phyloP scores from a whole-genome alignment of 2,797 vertebrate genomes.

The Pipistrellus pygmaeus region DNA sequence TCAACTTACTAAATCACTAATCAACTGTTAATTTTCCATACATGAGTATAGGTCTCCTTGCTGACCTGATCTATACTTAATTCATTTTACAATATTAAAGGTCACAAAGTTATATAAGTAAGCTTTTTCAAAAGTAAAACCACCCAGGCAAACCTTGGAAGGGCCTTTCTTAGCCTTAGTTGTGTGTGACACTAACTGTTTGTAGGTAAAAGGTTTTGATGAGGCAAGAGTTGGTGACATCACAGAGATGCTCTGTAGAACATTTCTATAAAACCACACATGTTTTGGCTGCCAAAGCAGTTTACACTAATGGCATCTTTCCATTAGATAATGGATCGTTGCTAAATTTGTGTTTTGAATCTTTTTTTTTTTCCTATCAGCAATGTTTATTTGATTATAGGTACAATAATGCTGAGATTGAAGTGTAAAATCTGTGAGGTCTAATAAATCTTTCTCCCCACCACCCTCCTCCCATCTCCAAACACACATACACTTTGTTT shows the following conservation, averaged over 20 bases:
- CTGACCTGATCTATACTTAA: not conserved
- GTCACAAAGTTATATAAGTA: not conserved
- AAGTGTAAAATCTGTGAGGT: not conserved
- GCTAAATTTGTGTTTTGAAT: slow-evolving; percentile 14
- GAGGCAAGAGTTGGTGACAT: not conserved
- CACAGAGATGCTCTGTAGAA: not conserved
- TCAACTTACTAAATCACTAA: not conserved
- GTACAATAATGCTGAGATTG: not conserved
- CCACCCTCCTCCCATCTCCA: not conserved
- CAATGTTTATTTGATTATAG: not conserved
- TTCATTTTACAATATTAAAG: slow-evolving; percentile 1
- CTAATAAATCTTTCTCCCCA: not conserved
- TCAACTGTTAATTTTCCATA: not conserved
- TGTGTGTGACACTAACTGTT: not conserved
- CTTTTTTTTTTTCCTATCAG: not conserved
- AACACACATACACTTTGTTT: not conserved
- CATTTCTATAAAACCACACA: not conserved
- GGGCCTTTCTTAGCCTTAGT: not conserved
- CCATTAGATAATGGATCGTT: not conserved
- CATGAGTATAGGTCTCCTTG: not conserved
- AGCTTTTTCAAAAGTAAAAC: not conserved
- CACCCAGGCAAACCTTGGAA: not conserved
- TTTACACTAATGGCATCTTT: not conserved
- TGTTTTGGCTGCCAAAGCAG: not conserved
- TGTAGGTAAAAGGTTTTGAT: not conserved